Evolutionary conservation across 2,797 vertebrate species (phyloP), one percentile per base, ranked within the genome.

Genomic region (Oreortyx pictus): DNA sequence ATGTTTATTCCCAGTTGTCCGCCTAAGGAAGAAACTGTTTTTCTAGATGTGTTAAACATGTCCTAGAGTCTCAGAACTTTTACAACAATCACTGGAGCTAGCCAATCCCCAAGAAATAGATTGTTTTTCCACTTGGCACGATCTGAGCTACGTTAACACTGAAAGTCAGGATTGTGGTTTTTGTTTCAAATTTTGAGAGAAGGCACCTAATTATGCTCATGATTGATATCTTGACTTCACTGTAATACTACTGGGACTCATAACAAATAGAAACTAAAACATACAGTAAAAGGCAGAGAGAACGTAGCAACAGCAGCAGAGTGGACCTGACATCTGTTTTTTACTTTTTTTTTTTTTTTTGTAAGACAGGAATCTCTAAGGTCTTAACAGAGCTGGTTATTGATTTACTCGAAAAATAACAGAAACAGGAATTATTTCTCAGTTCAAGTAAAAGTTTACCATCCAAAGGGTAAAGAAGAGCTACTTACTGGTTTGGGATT

Each of bases 401-500:
- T 29, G 15, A 86, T 70, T 57, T 66, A 60, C 62, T 44, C 54
- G 1, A 27, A 90, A 90, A 47, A 47, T 24, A 60, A 31, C 9
- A 82, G 3, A 4, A 73, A 43, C 1, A 10, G 27, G n/a, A 64
- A 29, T 57, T 70, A 72, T 14, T 81, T 17, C 39, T 64, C 80
- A 68, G 61, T 54, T 50, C 37, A 82, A 62, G 6, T 16, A 8
- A 44, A 18, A 78, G 31, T 65, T 92, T 37, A 94, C 44, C 25
- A 76, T 29, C 18, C 52, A 50, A 24, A 78, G 7, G 27, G 72
- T 1, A 22, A 94, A 39, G 37, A 68, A 76, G 70, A 79, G 14
- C 24, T 92, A 98, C 98, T 98, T 97, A 99, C 98, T 81, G 98
- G 98, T 97, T 99, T 99, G 76, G 99, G 99, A 96, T 99, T 99